Conservation (phyloP, 2,888 invertebrate genomes). For the Stenurella melanura region DNA sequence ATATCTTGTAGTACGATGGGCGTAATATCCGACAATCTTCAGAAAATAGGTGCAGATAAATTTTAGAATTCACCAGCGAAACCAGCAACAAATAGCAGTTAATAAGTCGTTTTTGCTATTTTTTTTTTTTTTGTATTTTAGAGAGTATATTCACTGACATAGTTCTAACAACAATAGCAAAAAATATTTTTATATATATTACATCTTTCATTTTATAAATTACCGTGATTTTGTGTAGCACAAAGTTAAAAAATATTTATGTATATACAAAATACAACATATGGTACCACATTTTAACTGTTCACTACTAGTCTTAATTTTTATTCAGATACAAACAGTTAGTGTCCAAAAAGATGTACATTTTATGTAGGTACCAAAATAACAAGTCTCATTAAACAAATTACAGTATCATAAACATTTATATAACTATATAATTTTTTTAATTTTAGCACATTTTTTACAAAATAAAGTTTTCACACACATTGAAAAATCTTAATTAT, state of each 20-base stretch:
- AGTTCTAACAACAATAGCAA: conserved; percentile 8
- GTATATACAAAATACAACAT: conserved; percentile 1
- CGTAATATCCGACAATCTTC: too few relatives aligned
- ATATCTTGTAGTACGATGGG: too few relatives aligned
- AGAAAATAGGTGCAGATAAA: too few relatives aligned
- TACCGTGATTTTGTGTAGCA: neutral
- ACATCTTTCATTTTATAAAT: neutral
- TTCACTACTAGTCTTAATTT: neutral
- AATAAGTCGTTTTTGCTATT: too few relatives aligned
- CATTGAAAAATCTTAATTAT: neutral
- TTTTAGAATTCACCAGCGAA: too few relatives aligned
- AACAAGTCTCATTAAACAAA: neutral
- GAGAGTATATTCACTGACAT: neutral
- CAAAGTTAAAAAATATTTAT: conserved; percentile 10
- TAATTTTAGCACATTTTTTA: conserved; percentile 3
- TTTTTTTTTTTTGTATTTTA: neutral
- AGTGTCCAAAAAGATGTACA: neutral
- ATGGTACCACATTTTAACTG: neutral
- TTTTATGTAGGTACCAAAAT: neutral
- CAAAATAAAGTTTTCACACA: neutral
- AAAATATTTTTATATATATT: neutral
- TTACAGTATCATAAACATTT: neutral
- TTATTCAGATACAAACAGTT: neutral
- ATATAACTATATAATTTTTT: neutral
- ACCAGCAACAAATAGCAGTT: too few relatives aligned